Base-by-base conservation (phyloP, 2,797 vertebrate genomes). In the Chelonia mydas region DNA sequence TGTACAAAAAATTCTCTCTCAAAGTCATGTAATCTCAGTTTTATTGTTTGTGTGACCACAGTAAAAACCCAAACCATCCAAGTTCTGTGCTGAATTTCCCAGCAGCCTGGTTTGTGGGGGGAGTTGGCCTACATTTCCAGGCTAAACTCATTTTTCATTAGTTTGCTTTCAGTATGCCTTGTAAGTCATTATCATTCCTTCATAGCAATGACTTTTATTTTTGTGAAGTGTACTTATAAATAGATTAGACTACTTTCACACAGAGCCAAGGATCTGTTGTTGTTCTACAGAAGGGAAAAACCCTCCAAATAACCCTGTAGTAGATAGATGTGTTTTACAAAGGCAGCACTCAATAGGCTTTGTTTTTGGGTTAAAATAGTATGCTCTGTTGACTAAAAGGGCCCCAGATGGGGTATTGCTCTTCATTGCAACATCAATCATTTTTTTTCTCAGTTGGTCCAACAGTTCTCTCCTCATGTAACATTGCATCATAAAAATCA, bases 61-160 rank as follows among this genome's bases (percentile, higher is more conserved):
- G 59, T 41, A 77, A 76, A 27, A 76, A 74, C 11, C 5, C 10
- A 45, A 41, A 47, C 41, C 25, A 41, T 5, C 21, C 3, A 21
- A 45, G 23, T 68, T n/a, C 16, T 68, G 33, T 68, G 61, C 16
- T 68, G 33, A 68, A 68, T n/a, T 17, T 68, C 7, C 61, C n/a
- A 1, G 80, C 72, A 90, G 86, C 16, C 11, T 89, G 50, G 47
- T 78, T 88, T 94, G 87, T 78, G 83, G 93, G 9, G 86, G 79
- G 16, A 94, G 83, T 51, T 89, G 41, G 57, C 68, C 72, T 90
- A 47, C 91, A 82, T 89, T 93, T 91, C 85, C 94, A n/a, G 57
- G 50, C 81, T 76, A 81, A n/a, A 74, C 88, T 95, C 17, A 1
- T 0, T 7, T 85, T 91, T 76, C 83, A 25, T 81, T 89, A 79